Evolutionary conservation across 2,113 vertebrate species (phyloP).

Genomic region (Anhinga anhinga): DNA sequence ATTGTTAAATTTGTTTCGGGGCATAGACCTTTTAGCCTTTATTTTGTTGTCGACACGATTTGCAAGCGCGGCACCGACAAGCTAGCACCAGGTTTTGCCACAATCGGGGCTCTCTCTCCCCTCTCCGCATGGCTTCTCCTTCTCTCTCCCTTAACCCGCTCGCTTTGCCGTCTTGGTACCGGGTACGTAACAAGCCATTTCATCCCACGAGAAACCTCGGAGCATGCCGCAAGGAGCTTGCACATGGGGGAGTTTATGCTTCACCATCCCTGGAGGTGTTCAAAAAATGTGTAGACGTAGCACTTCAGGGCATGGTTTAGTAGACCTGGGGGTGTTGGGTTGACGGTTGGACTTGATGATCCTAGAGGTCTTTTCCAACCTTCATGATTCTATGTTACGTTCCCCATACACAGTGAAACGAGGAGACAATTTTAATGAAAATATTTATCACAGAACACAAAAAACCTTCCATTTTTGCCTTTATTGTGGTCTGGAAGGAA

Average conservation of each 20-base stretch:
- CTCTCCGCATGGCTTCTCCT: fast-evolving
- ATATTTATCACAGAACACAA: background rate
- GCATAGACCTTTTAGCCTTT: background rate
- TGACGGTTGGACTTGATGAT: too few relatives aligned
- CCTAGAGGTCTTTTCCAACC: too few relatives aligned
- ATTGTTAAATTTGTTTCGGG: background rate
- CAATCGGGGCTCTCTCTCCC: background rate
- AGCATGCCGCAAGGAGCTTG: background rate
- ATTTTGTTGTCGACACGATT: fast-evolving
- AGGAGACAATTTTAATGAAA: background rate
- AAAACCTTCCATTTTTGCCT: background rate
- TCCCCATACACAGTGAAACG: background rate
- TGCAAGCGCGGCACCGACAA: background rate
- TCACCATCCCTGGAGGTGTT: too few relatives aligned
- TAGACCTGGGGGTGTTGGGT: too few relatives aligned
- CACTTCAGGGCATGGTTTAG: too few relatives aligned
- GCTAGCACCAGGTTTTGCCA: background rate
- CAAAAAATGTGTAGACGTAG: too few relatives aligned
- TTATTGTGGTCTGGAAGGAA: background rate
- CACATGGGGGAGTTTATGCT: too few relatives aligned
- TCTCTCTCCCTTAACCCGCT: background rate
- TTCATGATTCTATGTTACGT: background rate
- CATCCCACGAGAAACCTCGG: background rate
- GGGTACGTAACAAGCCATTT: fast-evolving
- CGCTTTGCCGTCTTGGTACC: background rate